A percentile compares a stretch with the other conserved stretches of the same genome.
Conservation (phyloP, 2,113 vertebrate species). For the Alouatta palliata region DNA sequence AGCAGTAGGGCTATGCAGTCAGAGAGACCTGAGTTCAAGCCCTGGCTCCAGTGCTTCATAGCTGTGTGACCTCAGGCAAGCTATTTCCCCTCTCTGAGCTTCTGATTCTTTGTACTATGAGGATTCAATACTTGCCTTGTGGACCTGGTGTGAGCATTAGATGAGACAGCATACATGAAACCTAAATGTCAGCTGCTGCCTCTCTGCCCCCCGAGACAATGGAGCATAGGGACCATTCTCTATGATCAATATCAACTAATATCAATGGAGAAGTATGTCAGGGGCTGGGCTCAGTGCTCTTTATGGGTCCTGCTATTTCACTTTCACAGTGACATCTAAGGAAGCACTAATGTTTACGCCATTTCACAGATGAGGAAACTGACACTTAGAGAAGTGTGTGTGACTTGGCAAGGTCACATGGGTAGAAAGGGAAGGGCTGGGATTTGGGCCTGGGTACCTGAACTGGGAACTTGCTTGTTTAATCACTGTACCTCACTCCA, state of each 20-base stretch:
- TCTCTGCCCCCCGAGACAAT: neutral
- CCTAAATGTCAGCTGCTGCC: fast-evolving
- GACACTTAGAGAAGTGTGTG: neutral
- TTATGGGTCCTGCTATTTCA: fast-evolving
- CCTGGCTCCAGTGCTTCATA: neutral
- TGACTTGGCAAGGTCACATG: neutral
- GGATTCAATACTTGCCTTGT: neutral
- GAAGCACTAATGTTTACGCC: fast-evolving
- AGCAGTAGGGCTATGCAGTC: neutral
- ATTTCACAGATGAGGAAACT: neutral
- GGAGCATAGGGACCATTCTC: fast-evolving
- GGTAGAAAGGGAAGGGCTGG: neutral
- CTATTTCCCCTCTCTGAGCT: neutral
- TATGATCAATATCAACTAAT: neutral
- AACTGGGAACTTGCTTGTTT: neutral
- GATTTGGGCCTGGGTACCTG: neutral
- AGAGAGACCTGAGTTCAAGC: neutral
- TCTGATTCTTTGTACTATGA: neutral
- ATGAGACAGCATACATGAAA: neutral
- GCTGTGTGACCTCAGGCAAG: neutral
- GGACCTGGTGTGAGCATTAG: neutral
- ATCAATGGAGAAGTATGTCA: fast-evolving
- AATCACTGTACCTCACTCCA: fast-evolving
- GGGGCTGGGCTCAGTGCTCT: fast-evolving
- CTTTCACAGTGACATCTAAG: fast-evolving